Conservation (phyloP, 2,113 vertebrate species). For the Cryptoleucopteryx plumbea region DNA sequence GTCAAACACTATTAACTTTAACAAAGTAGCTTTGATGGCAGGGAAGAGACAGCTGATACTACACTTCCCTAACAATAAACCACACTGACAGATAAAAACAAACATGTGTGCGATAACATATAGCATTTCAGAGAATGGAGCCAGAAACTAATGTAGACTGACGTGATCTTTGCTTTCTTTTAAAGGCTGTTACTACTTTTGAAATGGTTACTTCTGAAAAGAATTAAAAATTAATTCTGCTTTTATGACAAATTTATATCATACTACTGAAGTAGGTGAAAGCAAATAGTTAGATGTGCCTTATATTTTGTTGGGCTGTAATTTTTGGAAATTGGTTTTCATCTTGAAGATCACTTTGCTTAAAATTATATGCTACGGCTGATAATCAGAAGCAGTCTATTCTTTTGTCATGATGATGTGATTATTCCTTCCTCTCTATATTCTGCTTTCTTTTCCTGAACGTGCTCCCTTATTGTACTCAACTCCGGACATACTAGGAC, state of each 20-base stretch:
- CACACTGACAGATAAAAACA: slow-evolving; percentile 80
- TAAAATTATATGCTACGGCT: not conserved
- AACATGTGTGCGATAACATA: slow-evolving; percentile 65
- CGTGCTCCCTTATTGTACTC: not conserved
- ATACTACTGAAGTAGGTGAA: not conserved
- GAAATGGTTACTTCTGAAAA: slow-evolving; percentile 14
- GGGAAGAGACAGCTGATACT: slow-evolving; percentile 73
- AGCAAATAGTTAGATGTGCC: not conserved
- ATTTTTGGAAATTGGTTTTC: not conserved
- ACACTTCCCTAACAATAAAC: slow-evolving; percentile 79
- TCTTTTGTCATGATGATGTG: not conserved
- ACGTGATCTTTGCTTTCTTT: slow-evolving; percentile 23
- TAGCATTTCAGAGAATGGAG: slow-evolving; percentile 62
- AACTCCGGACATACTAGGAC: not conserved
- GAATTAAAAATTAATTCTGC: not conserved
- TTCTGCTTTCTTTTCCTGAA: not conserved
- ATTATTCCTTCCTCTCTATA: not conserved
- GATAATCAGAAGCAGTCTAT: not conserved
- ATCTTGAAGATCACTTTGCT: not conserved
- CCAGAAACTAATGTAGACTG: slow-evolving; percentile 20
- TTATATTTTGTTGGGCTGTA: not conserved
- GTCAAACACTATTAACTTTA: slow-evolving; percentile 79
- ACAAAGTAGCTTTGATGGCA: slow-evolving; percentile 70
- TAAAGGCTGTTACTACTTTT: slow-evolving; percentile 21
- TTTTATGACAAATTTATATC: not conserved